These are phyloP conservation scores for Drosophila melanica DNA, from an alignment of 1,140 invertebrate species.

Conservation along the genomic window DNA sequence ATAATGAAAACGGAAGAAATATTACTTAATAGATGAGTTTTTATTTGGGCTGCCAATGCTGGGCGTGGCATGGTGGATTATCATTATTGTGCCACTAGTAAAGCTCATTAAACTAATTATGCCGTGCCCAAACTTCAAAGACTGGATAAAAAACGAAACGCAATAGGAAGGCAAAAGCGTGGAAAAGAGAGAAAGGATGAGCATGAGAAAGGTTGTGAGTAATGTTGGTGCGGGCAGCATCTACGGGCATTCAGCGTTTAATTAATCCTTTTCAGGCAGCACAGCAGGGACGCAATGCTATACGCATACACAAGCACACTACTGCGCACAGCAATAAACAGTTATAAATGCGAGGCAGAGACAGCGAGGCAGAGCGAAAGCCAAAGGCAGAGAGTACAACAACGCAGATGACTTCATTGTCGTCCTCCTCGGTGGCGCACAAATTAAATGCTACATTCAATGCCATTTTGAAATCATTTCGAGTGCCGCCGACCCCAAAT, in stretches of 20 bases:
- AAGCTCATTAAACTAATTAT: slow-evolving; percentile 82
- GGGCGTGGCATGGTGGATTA: slow-evolving; percentile 32
- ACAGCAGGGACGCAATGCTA: slow-evolving; percentile 35
- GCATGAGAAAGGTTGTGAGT: not conserved
- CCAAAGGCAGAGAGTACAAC: slow-evolving; percentile 33
- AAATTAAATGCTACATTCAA: slow-evolving; percentile 83
- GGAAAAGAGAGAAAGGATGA: slow-evolving; percentile 7
- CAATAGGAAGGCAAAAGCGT: slow-evolving; percentile 6
- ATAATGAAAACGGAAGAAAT: slow-evolving; percentile 11
- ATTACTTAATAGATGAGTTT: not conserved
- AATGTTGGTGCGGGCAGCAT: slow-evolving; percentile 5
- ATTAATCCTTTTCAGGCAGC: slow-evolving; percentile 74
- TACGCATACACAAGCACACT: slow-evolving; percentile 4
- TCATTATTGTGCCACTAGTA: slow-evolving; percentile 61
- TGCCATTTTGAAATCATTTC: slow-evolving; percentile 77
- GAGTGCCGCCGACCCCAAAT: slow-evolving; percentile 51
- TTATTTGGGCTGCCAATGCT: slow-evolving; percentile 1
- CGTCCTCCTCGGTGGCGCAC: slow-evolving; percentile 58
- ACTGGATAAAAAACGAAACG: slow-evolving; percentile 29
- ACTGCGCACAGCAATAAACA: slow-evolving; percentile 70
- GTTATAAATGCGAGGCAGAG: slow-evolving; percentile 64
- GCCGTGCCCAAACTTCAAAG: slow-evolving; percentile 71
- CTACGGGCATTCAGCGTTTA: slow-evolving; percentile 69
- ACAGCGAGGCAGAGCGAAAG: slow-evolving; percentile 6
- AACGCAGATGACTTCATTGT: slow-evolving; percentile 49